Conservation (phyloP, 2,113 vertebrate species). For the Syrrhaptes paradoxus region DNA sequence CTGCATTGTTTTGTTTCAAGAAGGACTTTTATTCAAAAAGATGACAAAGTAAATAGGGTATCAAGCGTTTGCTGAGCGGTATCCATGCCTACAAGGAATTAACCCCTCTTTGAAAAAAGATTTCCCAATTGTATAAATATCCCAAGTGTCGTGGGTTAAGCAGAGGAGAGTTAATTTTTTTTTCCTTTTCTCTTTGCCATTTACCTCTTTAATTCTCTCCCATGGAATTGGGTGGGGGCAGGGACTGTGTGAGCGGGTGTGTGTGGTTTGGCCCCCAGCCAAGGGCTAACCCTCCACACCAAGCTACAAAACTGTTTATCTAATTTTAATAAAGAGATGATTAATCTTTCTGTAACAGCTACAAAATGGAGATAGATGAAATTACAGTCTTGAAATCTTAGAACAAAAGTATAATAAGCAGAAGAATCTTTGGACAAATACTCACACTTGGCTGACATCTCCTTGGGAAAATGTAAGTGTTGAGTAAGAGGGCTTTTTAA, state of each 20-base stretch:
- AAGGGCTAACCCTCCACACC: no score
- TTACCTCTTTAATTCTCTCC: no score
- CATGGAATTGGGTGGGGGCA: no score
- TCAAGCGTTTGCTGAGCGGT: neutral
- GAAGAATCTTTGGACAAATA: neutral
- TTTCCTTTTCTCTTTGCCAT: no score
- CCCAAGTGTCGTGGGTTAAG: no score
- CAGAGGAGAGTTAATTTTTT: no score
- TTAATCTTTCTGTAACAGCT: neutral
- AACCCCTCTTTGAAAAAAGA: neutral
- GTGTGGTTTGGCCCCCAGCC: no score
- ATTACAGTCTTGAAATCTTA: neutral
- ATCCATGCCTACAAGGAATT: neutral
- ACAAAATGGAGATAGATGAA: neutral
- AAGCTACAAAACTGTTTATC: neutral
- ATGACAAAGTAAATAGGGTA: neutral
- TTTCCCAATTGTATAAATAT: neutral
- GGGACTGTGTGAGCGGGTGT: no score
- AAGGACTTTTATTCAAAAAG: neutral
- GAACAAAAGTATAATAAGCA: neutral
- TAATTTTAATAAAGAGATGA: neutral
- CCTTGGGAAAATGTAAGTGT: neutral
- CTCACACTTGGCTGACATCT: neutral
- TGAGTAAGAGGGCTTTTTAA: neutral
- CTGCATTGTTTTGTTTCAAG: neutral